Evolutionary conservation across 2,797 vertebrate genomes (phyloP), one percentile per base, ranked within the genome.

Genomic region (Malurus splendens): DNA sequence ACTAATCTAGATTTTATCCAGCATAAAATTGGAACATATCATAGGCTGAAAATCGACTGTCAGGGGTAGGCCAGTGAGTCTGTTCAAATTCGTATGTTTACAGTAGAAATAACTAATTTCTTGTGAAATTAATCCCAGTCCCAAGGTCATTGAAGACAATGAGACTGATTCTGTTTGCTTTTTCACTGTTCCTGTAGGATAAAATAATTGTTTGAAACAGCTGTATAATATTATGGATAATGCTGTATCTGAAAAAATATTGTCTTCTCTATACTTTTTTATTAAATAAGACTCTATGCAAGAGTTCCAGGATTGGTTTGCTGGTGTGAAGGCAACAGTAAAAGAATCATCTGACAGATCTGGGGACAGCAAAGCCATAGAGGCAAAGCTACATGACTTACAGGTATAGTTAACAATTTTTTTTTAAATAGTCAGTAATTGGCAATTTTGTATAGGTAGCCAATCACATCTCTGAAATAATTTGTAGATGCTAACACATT

Each of bases 301-400:
- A 96, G 98, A 98, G 95, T 99, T 99, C 90, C 98, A 99, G 89
- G 97, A 97, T 44, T 99, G 99, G 99, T 98, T 99, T 80, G 97
- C 97, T 75, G 96, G 96, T 87, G 96, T 98, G 94, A 98, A 98
- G 89, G 95, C 97, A 87, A 97, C 97, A 32, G 98, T 99, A 44
- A 98, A 98, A 95, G 97, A 98, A 78, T 98, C 98, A 79, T 98
- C 97, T 33, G 98, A 99, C 80, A 97, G 97, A 82, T 99, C 98
- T 48, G 99, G 98, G 36, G 98, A 99, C 96, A 98, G 97, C 87
- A 98, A 97, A 92, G 96, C 97, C 59, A 97, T 99, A 22, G 99
- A 99, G 39, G 97, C 97, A 48, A 99, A 99, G 92, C 96, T 99
- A n/a, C 98, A 97, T 39, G 98, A 99, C 86, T 96, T 99, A 19